Percentiles rank a stretch among this genome's conserved stretches.
Conservation (phyloP, 2,797 vertebrate genomes). For the Gymnodraco acuticeps region DNA sequence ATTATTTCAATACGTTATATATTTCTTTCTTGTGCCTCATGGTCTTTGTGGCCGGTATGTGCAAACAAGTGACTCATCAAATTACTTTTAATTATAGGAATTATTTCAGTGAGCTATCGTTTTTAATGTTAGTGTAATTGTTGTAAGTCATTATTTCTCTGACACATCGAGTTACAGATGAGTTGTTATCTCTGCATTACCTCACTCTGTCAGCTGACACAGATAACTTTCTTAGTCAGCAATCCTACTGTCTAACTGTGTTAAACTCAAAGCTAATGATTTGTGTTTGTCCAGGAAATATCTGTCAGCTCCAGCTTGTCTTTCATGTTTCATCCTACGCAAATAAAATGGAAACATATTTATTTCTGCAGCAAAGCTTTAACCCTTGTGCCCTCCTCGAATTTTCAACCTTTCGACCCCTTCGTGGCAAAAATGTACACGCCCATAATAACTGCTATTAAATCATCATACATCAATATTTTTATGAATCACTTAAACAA, state of each 20-base stretch:
- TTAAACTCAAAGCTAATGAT: neutral
- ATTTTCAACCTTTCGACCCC: too few species aligned
- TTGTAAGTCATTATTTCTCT: slow-evolving; percentile 23
- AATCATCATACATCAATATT: too few species aligned
- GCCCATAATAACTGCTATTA: too few species aligned
- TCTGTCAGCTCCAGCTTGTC: neutral
- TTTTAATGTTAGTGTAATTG: slow-evolving; percentile 6
- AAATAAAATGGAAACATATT: neutral
- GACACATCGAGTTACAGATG: neutral
- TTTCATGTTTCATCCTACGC: neutral
- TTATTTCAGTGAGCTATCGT: slow-evolving; percentile 18
- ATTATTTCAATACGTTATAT: too few species aligned
- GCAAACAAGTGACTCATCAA: slow-evolving; percentile 29
- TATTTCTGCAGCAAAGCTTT: neutral
- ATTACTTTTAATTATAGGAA: slow-evolving; percentile 16
- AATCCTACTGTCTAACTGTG: neutral
- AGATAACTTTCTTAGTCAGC: slow-evolving; percentile 16
- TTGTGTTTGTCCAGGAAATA: neutral
- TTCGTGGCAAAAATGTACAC: too few species aligned
- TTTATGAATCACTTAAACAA: too few species aligned
- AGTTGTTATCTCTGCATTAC: neutral
- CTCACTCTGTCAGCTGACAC: slow-evolving; percentile 3
- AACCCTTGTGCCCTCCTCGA: too few species aligned
- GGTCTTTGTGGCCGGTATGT: slow-evolving; percentile 16
- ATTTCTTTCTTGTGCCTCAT: too few species aligned